Base-by-base conservation (phyloP, 64 coral and sea anemone genomes). In the Stichodactyla mertensii region DNA sequence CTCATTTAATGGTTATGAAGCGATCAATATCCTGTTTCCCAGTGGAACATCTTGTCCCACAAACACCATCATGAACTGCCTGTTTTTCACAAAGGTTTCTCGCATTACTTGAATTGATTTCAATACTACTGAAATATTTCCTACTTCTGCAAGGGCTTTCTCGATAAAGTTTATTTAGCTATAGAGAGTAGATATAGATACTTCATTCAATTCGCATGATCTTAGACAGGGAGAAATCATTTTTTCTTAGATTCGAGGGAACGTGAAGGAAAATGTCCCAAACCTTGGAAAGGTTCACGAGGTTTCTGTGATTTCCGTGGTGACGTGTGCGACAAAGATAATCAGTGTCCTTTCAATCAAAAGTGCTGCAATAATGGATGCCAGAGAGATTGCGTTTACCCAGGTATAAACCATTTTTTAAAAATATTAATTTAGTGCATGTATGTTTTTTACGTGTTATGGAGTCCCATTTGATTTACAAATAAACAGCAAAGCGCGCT, bases 361-460 rank as follows among this genome's bases (percentile, higher is more conserved):
- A 87, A 59, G 57, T 92, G 90, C 36, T 92, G 90, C 78, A 82
- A 69, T 19, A 92, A 87, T 77, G 90, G 90, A 71, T 92, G 90
- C 36, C 90, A 92, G 59, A 92, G 86, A 54, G 85, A 87, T 58
- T 92, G 90, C 71, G 36, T 87, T 8, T 28, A 86, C 20, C 77
- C 85, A 83, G 90, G 90, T 91, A 91, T 16, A 22, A 14, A 51
- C 36, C 3, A 45, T 45, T 45, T 45, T 45, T 45, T 45, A 1
- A 45, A 45, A 45, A 45, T 45, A 45, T 20, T 69, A 9, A 7
- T 22, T 8, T 23, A 22, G n/a, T 20, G 64, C 8, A 69, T 69
- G 64, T 2, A 45, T 45, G 3, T 45, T 45, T 45, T 45, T 4
- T 0, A n/a, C n/a, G n/a, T 6, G 20, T 57, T 19, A 69, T 4